These are phyloP conservation scores for Heterodera filipjevi DNA, from an alignment of 2,888 invertebrate species.

Conservation along the genomic window DNA sequence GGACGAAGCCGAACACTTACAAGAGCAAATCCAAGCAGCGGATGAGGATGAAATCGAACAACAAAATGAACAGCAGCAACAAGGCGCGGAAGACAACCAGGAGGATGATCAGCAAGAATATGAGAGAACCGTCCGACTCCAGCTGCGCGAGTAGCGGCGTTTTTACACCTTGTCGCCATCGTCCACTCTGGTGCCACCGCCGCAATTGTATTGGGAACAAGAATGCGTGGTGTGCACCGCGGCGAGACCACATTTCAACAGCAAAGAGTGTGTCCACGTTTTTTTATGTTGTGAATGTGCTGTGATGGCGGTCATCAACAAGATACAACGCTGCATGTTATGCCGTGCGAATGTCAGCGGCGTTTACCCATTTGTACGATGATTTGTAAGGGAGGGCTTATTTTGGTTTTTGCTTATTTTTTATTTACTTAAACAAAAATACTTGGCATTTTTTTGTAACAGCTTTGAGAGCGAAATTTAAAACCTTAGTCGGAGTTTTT, in stretches of 20 bases:
- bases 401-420: too few species aligned
- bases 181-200: not conserved
- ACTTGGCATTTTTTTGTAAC: too few species aligned
- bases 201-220: not conserved
- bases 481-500: too few species aligned
- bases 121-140: not conserved
- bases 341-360: not conserved
- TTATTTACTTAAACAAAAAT: too few species aligned
- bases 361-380: not conserved
- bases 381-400: too few species aligned
- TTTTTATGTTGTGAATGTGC: not conserved
- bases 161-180: not conserved
- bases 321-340: not conserved
- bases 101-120: not conserved
- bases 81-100: not conserved
- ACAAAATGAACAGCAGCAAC: not conserved
- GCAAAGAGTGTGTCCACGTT: not conserved
- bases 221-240: not conserved
- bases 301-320: not conserved
- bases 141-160: too few species aligned
- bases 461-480: too few species aligned
- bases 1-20: too few species aligned
- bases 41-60: too few species aligned
- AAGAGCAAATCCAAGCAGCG: too few species aligned
- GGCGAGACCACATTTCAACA: not conserved